Evolutionary conservation across 2,888 invertebrate species (phyloP), one percentile per base, ranked within the genome.

Genomic region (Bellardia bayeri): DNA sequence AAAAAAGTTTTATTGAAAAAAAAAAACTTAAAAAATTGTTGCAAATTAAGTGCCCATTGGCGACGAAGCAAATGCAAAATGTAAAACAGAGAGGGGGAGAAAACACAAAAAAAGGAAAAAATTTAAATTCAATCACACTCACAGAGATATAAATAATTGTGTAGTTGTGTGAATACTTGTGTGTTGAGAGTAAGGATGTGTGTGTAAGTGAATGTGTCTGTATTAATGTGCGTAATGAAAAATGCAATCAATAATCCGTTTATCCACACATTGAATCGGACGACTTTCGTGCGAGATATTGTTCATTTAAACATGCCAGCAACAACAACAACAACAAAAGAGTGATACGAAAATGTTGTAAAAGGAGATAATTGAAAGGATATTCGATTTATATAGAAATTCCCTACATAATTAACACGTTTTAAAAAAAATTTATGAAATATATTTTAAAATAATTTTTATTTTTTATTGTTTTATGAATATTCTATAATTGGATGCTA

Each of bases 31-130:
- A 63, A 78, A 78, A 78, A 78, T 37, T 80, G 74, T 75, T 56
- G 85, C 85, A 85, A 85, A 86, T 86, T 82, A 82, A 86, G 85
- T 86, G 81, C 85, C 85, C 76, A 85, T 76, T 85, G 85, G 75
- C 81, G 85, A 81, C 71, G 58, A 56, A 71, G 63, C 71, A 78
- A 82, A 78, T 82, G 51, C 61, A 82, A 69, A 79, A 54, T 54
- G 56, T 69, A 49, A 71, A 63, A 72, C 56, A 14, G 54, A 54
- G 45, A 0, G 49, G 14, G 14, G 42, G 14, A 54, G 54, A 56
- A 56, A 40, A 54, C 8, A 33, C n/a, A 49, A 40, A 71, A 56
- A 54, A 64, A 33, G 64, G 14, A 16, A 75, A 64, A 75, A 72
- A 75, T 42, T 69, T 16, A 72, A 54, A 85, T 76, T 76, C 64